Evolutionary conservation across 2,797 vertebrate species (phyloP).

Genomic region (Oreochromis grahami): DNA sequence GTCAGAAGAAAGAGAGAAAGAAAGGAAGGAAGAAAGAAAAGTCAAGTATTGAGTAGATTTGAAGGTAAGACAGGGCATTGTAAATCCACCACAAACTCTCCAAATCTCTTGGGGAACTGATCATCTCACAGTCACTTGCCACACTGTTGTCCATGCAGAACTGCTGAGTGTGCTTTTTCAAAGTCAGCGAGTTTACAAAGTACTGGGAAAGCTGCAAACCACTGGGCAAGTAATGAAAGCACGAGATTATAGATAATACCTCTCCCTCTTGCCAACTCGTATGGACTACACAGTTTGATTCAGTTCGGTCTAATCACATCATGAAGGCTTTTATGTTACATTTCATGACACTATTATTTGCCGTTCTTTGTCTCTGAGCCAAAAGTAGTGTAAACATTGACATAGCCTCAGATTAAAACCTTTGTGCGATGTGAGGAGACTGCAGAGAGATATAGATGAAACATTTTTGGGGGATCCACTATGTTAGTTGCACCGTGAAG

Average conservation of each 20-base stretch:
- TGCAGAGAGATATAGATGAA: neutral
- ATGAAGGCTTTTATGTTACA: neutral
- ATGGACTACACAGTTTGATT: neutral
- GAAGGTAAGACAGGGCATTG: neutral
- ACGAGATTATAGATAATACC: neutral
- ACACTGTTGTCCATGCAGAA: conserved; percentile 26
- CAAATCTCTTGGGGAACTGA: conserved; percentile 15
- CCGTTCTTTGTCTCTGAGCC: neutral
- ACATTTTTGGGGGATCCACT: neutral
- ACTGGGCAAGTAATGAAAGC: neutral
- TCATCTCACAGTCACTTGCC: conserved; percentile 28
- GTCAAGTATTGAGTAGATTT: neutral
- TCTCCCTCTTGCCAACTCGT: neutral
- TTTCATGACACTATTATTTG: conserved; percentile 2
- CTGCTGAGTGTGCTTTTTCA: conserved; percentile 40
- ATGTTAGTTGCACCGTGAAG: neutral
- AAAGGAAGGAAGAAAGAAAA: neutral
- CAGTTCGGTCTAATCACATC: neutral
- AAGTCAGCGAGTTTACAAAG: conserved; percentile 6
- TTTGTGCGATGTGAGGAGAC: neutral
- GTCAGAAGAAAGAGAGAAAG: neutral
- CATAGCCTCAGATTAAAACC: neutral
- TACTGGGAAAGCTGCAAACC: neutral
- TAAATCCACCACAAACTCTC: conserved; percentile 32
- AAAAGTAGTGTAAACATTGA: conserved; percentile 1